Percentiles rank a stretch among this genome's conserved stretches.
phyloP scores from a whole-genome alignment of 2,888 invertebrate species.

The Synanthedon tipuliformis region DNA sequence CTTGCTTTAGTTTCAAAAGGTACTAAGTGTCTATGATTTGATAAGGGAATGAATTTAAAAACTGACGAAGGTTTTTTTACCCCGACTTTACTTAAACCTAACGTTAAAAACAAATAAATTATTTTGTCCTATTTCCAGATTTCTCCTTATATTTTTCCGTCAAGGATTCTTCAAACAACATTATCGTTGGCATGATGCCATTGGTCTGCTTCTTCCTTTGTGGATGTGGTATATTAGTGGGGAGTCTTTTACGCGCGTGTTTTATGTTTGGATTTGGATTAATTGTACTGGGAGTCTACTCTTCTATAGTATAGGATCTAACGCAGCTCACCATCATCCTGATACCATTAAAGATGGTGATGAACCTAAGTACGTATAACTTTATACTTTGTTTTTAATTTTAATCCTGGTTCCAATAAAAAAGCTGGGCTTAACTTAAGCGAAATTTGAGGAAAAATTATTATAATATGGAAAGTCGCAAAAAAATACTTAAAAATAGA shows the following conservation, averaged over 20 bases:
- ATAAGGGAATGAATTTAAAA: too few relatives aligned
- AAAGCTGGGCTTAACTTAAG: slow-evolving; percentile 67
- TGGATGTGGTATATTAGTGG: slow-evolving; percentile 51
- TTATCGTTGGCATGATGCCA: slow-evolving; percentile 39
- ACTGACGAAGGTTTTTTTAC: too few relatives aligned
- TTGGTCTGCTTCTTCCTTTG: slow-evolving; percentile 46
- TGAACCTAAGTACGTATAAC: slow-evolving; percentile 61
- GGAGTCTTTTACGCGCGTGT: slow-evolving; percentile 27
- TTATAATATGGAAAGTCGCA: too few relatives aligned
- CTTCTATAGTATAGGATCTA: slow-evolving; percentile 75
- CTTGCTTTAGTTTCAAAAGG: too few relatives aligned
- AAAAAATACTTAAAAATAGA: too few relatives aligned
- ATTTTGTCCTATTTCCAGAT: slow-evolving; percentile 19
- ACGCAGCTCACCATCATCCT: slow-evolving; percentile 86
- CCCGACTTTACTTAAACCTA: too few relatives aligned
- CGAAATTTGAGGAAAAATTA: slow-evolving; percentile 62
- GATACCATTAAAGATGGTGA: slow-evolving; percentile 86
- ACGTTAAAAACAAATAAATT: background rate
- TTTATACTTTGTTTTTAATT: background rate
- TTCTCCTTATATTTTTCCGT: slow-evolving; percentile 24
- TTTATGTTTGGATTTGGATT: slow-evolving; percentile 70
- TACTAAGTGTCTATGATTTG: too few relatives aligned
- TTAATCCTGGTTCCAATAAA: slow-evolving; percentile 73
- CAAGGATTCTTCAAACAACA: slow-evolving; percentile 35
- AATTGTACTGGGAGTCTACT: slow-evolving; percentile 68